Evolutionary conservation across 2,113 vertebrate species (phyloP), one percentile per base, ranked within the genome.

Genomic region (Rhinolophus ferrumequinum): DNA sequence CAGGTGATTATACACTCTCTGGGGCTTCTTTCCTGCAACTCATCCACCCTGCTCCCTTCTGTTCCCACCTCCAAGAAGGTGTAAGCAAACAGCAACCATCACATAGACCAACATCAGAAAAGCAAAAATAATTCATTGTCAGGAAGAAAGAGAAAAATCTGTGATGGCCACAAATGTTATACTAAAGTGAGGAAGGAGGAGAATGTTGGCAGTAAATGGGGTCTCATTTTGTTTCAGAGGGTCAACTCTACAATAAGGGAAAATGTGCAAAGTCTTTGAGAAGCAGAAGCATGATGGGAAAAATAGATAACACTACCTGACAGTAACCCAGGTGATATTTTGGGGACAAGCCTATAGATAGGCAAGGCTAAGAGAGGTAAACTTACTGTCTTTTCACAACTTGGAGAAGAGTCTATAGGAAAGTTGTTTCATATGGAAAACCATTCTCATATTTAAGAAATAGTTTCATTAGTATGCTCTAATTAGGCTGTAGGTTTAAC

Each of bases 101-200:
- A 3, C 1, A 14, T 8, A 22, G 47, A 41, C 22, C 56, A 67
- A 12, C 35, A 28, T 75, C 26, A 72, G 52, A 30, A 52, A 47
- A 50, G 54, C 64, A 35, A 28, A 44, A 54, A 1, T 19, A 56
- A 52, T 22, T 80, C 54, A 30, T 24, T 50, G 22, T 50, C 44
- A 9, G 18, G 47, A 44, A 7, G 26, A 50, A 33, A 77, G 41
- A 79, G 21, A 47, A 47, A 44, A 33, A 35, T 18, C 54, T 8
- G 50, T n/a, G 38, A 8, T 0, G 8, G 44, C 56, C 13, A 8
- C 8, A 19, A 24, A 28, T 8, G 66, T 6, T 3, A 13, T 1
- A 28, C 7, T 67, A 1, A 22, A 6, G 19, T 10, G 28, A 47
- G 19, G 12, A 52, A 38, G 52, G 72, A 8, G 10, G 1, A 56